Evolutionary conservation across 2,888 invertebrate species (phyloP).

Genomic region (Prosapia bicincta): DNA sequence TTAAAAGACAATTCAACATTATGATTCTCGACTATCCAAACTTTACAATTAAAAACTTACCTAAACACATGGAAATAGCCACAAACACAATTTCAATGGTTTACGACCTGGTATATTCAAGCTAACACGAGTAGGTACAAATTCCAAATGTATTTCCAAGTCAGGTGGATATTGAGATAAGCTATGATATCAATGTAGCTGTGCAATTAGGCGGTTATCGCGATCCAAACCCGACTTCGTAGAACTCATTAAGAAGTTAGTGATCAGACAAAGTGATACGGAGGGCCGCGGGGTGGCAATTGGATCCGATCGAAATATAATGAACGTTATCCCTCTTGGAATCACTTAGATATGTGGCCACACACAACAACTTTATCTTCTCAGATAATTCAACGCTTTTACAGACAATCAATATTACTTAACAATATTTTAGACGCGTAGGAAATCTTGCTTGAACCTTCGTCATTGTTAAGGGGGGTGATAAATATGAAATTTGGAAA

Average conservation of each 20-base stretch:
- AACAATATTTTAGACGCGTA: no score
- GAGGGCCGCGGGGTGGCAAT: slow-evolving; percentile 29
- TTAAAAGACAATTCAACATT: no score
- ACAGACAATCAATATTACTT: no score
- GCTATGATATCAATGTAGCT: slow-evolving; percentile 31
- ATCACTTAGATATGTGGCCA: slow-evolving; percentile 34
- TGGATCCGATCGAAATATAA: slow-evolving; percentile 36
- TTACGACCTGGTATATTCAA: no score
- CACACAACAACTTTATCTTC: slow-evolving; percentile 11
- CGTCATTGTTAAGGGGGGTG: no score
- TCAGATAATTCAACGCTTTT: background rate
- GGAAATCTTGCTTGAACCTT: no score
- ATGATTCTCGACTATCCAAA: no score
- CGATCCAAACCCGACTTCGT: slow-evolving; percentile 32
- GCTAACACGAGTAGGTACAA: slow-evolving; percentile 5
- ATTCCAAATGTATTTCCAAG: background rate
- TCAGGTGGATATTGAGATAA: slow-evolving; percentile 18
- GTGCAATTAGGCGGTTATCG: slow-evolving; percentile 36
- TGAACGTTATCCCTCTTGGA: slow-evolving; percentile 32
- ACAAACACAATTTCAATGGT: no score
- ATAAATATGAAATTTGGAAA: no score
- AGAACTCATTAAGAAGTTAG: slow-evolving; percentile 40
- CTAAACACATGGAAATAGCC: no score
- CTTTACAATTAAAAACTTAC: no score
- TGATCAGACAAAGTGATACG: slow-evolving; percentile 34